A percentile compares a stretch with the other conserved stretches of the same genome.
Evolutionary conservation across 2,888 invertebrate genomes (phyloP).

Genomic region (Macrosiphum euphorbiae): DNA sequence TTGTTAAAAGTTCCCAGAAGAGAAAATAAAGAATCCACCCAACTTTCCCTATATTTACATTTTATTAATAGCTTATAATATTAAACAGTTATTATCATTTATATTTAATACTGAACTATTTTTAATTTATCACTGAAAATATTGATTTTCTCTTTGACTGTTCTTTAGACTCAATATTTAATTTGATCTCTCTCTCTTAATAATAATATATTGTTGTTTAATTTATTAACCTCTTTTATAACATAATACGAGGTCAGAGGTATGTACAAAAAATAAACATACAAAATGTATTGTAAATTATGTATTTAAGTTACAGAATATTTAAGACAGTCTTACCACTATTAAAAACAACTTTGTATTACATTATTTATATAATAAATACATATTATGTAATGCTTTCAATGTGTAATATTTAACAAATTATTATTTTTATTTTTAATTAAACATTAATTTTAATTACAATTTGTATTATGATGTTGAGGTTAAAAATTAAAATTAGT

Average conservation of each 20-base stretch:
- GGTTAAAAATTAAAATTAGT: too few relatives aligned
- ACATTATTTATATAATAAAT: not conserved
- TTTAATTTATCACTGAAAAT: too few relatives aligned
- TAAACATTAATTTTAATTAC: not conserved
- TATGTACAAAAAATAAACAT: not conserved
- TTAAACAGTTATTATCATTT: too few relatives aligned
- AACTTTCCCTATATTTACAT: too few relatives aligned
- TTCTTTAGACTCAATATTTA: not conserved
- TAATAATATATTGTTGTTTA: not conserved
- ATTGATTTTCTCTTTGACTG: too few relatives aligned
- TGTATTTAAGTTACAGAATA: not conserved
- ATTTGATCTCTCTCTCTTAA: not conserved
- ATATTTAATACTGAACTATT: too few relatives aligned
- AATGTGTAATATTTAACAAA: too few relatives aligned
- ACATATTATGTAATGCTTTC: too few relatives aligned
- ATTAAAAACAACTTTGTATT: not conserved
- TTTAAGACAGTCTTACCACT: too few relatives aligned
- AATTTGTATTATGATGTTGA: not conserved
- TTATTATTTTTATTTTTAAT: not conserved
- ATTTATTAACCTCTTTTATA: not conserved
- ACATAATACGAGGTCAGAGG: not conserved
- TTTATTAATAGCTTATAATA: too few relatives aligned
- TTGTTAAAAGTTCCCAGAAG: too few relatives aligned
- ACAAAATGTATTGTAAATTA: not conserved
- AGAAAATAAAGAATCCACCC: too few relatives aligned